Evolutionary conservation across 2,113 vertebrate species (phyloP), one percentile per base, ranked within the genome.

Genomic region (Pterocles burchelli): DNA sequence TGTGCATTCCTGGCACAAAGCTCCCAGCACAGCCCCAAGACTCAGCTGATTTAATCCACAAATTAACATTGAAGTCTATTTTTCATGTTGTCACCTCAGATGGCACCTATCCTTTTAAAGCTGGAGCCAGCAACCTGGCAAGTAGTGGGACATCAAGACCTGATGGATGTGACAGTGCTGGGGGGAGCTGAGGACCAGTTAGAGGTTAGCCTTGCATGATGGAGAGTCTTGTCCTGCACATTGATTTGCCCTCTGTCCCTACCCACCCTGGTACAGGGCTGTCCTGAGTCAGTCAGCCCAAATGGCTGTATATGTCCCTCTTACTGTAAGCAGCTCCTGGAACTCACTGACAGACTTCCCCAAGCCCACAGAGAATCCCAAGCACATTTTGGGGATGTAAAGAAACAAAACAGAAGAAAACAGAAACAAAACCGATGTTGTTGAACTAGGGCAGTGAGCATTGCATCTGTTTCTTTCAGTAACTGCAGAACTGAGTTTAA

Each of bases 211-310:
- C 5, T 41, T 51, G 20, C 11, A 3, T 2, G 46, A 36, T 1
- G 15, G 17, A 0, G 0, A 72, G 29, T 28, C 29, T 43, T 55
- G 22, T 43, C 26, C 22, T 49, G 21, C 16, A 17, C 18, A 18
- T 25, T 58, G 15, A n/a, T 81, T 75, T 17, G 21, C 45, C 33
- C 41, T 51, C 41, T 51, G 25, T 16, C 49, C 8, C 28, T 19
- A 67, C 73, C 62, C 34, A 26, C 29, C 29, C 26, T 33, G 10
- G 21, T 9, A 12, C 13, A 5, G 7, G 9, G 20, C 4, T 45
- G 13, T 36, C 28, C 54, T 28, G 15, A 28, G 17, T 2, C 36
- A 38, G 3, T 5, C 25, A 73, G n/a, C 5, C 8, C 46, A 48
- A 46, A 70, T 25, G 31, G 15, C 45, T 22, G 7, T 43, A 36